phyloP scores from a whole-genome alignment of 2,888 invertebrate species.

The Ypsolopha scabrella region DNA sequence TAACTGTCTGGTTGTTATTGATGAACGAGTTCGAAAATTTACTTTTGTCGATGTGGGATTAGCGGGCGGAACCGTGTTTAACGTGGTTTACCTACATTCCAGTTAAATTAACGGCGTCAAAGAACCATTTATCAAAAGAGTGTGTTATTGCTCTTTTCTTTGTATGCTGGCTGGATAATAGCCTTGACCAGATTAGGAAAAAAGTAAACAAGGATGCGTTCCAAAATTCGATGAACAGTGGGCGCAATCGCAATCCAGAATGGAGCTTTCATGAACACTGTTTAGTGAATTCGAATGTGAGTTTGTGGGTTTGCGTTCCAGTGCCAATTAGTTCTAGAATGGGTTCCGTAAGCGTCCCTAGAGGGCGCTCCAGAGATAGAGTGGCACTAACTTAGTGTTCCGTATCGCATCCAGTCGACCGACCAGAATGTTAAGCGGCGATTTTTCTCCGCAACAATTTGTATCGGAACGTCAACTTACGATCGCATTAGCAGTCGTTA shows the following conservation, averaged over 20 bases:
- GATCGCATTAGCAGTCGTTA: not conserved
- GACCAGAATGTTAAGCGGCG: not conserved
- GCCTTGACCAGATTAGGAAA: too few relatives aligned
- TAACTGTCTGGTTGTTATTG: slow-evolving; percentile 62
- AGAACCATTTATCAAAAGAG: too few relatives aligned
- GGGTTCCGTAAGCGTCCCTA: slow-evolving; percentile 23
- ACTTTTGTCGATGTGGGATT: slow-evolving; percentile 51
- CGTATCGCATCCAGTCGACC: not conserved
- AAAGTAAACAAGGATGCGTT: too few relatives aligned
- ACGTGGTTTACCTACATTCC: too few relatives aligned
- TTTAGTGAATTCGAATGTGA: not conserved
- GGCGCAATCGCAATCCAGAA: too few relatives aligned
- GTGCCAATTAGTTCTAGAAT: slow-evolving; percentile 41
- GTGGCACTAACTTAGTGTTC: slow-evolving; percentile 27
- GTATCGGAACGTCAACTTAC: not conserved
- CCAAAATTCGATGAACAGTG: too few relatives aligned
- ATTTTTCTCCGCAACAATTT: not conserved
- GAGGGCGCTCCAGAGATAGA: slow-evolving; percentile 16
- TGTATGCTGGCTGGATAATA: too few relatives aligned
- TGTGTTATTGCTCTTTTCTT: too few relatives aligned
- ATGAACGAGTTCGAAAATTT: slow-evolving; percentile 47
- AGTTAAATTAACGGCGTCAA: too few relatives aligned
- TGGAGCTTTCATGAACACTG: not conserved
- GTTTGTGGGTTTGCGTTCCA: not conserved
- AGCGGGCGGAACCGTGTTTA: slow-evolving; percentile 12